These are phyloP conservation scores for Phocoena phocoena DNA, from an alignment of 2,113 vertebrate species.

Conservation along the genomic window DNA sequence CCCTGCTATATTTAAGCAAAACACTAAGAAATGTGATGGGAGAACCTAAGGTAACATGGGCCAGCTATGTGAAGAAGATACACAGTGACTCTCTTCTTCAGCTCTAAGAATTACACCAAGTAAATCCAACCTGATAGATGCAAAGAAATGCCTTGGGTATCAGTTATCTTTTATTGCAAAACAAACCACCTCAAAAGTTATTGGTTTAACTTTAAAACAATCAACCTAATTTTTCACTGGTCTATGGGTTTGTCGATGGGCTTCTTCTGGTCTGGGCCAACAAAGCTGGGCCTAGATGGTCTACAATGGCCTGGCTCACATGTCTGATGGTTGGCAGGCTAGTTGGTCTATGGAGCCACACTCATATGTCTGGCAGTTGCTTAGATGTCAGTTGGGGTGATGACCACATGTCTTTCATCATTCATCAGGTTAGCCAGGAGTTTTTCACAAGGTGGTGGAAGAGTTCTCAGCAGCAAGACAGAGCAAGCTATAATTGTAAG, in stretches of 20 bases:
- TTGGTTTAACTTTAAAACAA: not conserved
- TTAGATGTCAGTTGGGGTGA: not conserved
- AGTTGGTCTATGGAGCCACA: not conserved
- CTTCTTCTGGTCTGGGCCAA: not conserved
- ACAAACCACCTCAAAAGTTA: not conserved
- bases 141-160: not conserved
- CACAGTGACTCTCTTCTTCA: not conserved
- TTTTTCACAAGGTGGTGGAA: not conserved
- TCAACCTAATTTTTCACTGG: slow-evolving; percentile 3
- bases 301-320: not conserved
- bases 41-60: not conserved
- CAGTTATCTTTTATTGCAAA: not conserved
- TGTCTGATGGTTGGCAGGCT: not conserved
- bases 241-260: not conserved
- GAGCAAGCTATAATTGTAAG: not conserved
- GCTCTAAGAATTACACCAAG: not conserved
- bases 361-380: not conserved
- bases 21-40: not conserved
- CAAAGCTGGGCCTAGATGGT: not conserved
- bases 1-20: not conserved
- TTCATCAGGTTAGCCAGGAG: not conserved
- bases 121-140: not conserved
- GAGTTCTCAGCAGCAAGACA: not conserved
- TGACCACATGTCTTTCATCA: not conserved
- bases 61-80: not conserved